These are phyloP conservation scores for Cyprinodon brontotheroides DNA, from an alignment of 2,113 vertebrate species.

Conservation along the genomic window DNA sequence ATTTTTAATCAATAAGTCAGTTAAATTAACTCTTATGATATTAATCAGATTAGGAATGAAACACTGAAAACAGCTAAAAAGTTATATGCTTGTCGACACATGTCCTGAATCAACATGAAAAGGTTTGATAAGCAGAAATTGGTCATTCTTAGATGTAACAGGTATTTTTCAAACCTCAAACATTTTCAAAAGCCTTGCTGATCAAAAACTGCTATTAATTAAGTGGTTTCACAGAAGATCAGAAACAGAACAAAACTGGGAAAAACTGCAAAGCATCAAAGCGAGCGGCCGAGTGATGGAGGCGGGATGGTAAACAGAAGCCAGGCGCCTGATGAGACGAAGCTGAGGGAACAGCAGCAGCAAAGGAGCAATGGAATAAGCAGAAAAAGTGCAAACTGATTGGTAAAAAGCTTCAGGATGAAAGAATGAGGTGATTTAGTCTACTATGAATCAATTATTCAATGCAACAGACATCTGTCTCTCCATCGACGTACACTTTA, in stretches of 20 bases:
- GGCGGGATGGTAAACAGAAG: constrained; percentile 7
- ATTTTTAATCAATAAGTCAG: too few species aligned
- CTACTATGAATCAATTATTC: too few species aligned
- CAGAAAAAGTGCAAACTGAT: background rate
- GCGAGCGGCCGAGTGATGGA: background rate
- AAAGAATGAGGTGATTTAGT: background rate
- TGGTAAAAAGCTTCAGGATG: background rate
- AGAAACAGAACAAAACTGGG: background rate
- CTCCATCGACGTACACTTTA: background rate
- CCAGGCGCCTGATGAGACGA: constrained; percentile 1
- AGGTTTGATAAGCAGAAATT: background rate
- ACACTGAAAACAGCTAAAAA: background rate
- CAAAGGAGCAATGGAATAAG: background rate
- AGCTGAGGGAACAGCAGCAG: background rate
- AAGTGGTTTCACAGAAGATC: background rate
- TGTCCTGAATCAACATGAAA: background rate
- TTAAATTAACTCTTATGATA: too few species aligned
- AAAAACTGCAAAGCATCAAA: background rate
- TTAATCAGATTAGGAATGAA: background rate
- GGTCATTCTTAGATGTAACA: background rate
- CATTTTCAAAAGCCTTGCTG: background rate
- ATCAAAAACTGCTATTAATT: background rate
- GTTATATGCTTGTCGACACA: too few species aligned
- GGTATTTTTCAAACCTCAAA: background rate
- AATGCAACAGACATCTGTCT: background rate